phyloP scores from a whole-genome alignment of 2,797 vertebrate species.

The Pagetopsis macropterus region DNA sequence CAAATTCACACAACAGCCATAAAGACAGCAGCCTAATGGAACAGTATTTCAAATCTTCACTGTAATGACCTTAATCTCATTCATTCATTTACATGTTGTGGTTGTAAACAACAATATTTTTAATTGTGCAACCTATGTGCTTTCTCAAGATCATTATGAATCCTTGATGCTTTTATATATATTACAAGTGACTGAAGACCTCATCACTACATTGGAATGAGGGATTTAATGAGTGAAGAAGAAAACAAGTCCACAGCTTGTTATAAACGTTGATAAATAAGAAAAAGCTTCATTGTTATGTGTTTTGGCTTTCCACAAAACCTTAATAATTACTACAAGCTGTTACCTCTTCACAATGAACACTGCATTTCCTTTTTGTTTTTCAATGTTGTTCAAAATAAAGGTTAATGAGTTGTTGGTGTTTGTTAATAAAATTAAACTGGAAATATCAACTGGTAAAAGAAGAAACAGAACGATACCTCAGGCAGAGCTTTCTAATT shows the following conservation, averaged over 20 bases:
- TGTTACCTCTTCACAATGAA: neutral
- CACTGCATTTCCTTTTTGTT: neutral
- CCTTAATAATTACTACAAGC: neutral
- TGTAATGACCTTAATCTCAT: neutral
- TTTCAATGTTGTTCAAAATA: neutral
- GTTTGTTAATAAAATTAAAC: constrained; percentile 7
- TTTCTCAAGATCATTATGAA: neutral
- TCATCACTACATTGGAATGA: neutral
- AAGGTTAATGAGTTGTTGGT: constrained; percentile 14
- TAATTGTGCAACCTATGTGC: neutral
- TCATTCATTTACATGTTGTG: neutral
- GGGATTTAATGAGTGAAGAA: neutral
- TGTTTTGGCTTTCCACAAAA: neutral
- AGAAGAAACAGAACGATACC: constrained; percentile 4
- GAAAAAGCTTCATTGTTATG: neutral
- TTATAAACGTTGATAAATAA: neutral
- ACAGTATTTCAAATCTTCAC: neutral
- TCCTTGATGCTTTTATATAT: neutral
- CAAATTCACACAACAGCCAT: neutral
- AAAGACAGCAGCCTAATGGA: neutral
- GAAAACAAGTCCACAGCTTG: neutral
- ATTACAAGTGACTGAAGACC: neutral
- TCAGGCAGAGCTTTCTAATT: constrained; percentile 40
- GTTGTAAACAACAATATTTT: neutral
- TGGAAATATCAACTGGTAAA: constrained; percentile 23